Evolutionary conservation across 2,113 vertebrate genomes (phyloP).

Genomic region (Anguilla japonica): DNA sequence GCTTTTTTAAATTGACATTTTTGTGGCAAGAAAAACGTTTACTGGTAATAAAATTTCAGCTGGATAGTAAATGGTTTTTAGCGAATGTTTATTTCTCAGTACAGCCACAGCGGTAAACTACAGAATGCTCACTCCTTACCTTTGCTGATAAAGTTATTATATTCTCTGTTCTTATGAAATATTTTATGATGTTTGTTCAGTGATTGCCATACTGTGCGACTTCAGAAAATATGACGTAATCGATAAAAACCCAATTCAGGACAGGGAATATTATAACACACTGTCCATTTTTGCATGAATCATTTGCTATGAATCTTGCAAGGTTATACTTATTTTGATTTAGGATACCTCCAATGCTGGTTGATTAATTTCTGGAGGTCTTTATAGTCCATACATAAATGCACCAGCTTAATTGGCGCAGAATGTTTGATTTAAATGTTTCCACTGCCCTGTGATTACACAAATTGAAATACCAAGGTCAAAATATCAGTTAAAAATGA

Average conservation of each 20-base stretch:
- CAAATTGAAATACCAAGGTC: conserved; percentile 11
- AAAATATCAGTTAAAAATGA: not conserved
- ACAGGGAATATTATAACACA: no score
- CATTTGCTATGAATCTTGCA: not conserved
- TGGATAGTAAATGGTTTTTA: not conserved
- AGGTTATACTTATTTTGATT: not conserved
- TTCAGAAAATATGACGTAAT: not conserved
- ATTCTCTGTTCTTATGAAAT: no score
- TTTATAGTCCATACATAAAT: not conserved
- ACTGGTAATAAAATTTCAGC: not conserved
- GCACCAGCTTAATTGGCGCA: not conserved
- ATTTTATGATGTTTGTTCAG: no score
- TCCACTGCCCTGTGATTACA: not conserved
- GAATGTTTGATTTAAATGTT: not conserved
- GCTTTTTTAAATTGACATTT: not conserved
- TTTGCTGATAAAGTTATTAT: no score
- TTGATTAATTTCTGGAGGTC: not conserved
- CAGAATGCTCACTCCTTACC: no score
- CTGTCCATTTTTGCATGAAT: not conserved
- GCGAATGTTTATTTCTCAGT: not conserved
- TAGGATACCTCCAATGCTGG: not conserved
- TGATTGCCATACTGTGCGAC: no score
- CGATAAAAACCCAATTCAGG: not conserved
- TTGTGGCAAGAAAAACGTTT: not conserved
- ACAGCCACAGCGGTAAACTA: not conserved